Evolutionary conservation across 2,888 invertebrate species (phyloP).

Genomic region (Eilema griseolum): DNA sequence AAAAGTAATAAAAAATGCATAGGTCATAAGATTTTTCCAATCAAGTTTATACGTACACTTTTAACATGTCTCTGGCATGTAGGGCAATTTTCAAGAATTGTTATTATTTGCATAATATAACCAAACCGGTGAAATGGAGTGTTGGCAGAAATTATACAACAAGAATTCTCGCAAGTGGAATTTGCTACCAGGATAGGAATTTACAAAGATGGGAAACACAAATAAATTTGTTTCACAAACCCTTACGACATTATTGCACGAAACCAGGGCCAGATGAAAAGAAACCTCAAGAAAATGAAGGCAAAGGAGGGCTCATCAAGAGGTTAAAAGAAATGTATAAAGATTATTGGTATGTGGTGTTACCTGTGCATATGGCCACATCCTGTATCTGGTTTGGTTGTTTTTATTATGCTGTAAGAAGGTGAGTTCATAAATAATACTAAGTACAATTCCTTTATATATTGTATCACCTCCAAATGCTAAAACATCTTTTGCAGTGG

Average conservation of each 20-base stretch:
- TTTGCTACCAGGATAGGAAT: constrained; percentile 60
- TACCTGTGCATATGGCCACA: constrained; percentile 97
- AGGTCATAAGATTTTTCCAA: constrained; percentile 47
- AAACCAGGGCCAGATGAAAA: constrained; percentile 43
- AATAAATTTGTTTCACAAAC: constrained; percentile 44
- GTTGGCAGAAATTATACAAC: constrained; percentile 59
- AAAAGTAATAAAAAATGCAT: constrained; percentile 49
- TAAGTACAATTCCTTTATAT: not conserved
- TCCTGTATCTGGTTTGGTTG: constrained; percentile 95
- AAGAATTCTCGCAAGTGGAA: constrained; percentile 65
- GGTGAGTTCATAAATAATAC: constrained; percentile 87
- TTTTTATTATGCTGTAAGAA: constrained; percentile 95
- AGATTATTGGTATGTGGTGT: constrained; percentile 98
- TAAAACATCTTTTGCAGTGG: constrained; percentile 89
- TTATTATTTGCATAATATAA: constrained; percentile 63
- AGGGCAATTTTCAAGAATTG: constrained; percentile 69
- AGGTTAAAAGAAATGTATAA: constrained; percentile 96
- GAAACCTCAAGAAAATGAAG: constrained; percentile 51
- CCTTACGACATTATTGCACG: constrained; percentile 59
- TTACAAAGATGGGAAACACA: constrained; percentile 50
- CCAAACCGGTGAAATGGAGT: constrained; percentile 74
- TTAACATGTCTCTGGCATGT: constrained; percentile 72
- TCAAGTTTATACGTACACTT: constrained; percentile 21
- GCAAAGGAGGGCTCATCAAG: constrained; percentile 90
- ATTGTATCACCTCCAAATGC: constrained; percentile 23